A percentile compares a stretch with the other conserved stretches of the same genome.
These are phyloP conservation scores for Phasia obesa DNA, from an alignment of 2,888 invertebrate species.

Conservation along the genomic window DNA sequence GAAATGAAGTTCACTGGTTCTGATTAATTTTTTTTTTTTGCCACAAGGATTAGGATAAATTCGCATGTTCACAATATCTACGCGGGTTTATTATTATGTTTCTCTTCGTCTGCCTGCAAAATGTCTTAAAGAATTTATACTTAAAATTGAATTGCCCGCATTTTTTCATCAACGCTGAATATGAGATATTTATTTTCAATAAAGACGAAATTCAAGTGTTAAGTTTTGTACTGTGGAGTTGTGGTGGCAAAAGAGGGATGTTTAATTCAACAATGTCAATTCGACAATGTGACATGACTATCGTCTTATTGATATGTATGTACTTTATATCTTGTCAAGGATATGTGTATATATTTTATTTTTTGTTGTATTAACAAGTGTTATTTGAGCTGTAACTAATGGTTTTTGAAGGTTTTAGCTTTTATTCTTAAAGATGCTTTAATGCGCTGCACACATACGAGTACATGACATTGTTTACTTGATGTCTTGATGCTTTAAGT, in stretches of 20 bases:
- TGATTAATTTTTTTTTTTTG: constrained; percentile 48
- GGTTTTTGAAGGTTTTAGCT: constrained; percentile 72
- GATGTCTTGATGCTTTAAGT: constrained; percentile 72
- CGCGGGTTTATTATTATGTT: constrained; percentile 39
- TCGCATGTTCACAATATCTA: constrained; percentile 28
- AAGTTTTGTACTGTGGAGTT: constrained; percentile 28
- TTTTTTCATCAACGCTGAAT: constrained; percentile 39
- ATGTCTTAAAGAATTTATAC: constrained; percentile 58
- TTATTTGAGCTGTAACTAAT: constrained; percentile 76
- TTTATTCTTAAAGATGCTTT: constrained; percentile 33
- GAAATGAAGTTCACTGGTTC: constrained; percentile 50
- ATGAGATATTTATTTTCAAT: constrained; percentile 25
- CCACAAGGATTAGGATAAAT: constrained; percentile 50
- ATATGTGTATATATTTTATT: constrained; percentile 21
- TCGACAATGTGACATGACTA: constrained; percentile 46
- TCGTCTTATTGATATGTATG: constrained; percentile 9
- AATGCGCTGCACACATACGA: background rate
- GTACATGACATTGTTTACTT: constrained; percentile 71
- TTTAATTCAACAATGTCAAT: constrained; percentile 52
- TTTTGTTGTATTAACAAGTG: constrained; percentile 76
- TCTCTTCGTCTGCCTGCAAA: constrained; percentile 15
- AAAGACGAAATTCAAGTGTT: constrained; percentile 61
- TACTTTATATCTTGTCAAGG: constrained; percentile 7
- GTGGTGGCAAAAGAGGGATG: constrained; percentile 52
- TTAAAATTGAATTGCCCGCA: constrained; percentile 71